Conservation (phyloP, 2,888 invertebrate species). For the Tribolium freemani region DNA sequence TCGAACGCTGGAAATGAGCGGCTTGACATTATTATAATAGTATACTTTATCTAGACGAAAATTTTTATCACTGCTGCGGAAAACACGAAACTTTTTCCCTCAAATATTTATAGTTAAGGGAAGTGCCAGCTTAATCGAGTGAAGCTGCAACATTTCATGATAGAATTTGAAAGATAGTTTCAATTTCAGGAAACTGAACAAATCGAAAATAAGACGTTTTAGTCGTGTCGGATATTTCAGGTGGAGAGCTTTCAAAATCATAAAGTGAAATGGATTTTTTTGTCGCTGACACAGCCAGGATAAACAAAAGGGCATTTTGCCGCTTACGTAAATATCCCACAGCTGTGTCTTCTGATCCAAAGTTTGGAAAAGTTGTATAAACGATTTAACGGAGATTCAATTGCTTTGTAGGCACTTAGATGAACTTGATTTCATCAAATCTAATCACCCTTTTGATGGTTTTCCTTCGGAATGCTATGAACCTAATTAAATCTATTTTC, state of each 20-base stretch:
- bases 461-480: not conserved
- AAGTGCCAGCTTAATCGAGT: not conserved
- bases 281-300: not conserved
- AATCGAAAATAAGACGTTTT: not conserved
- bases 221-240: not conserved
- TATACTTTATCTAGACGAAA: not conserved
- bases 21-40: not conserved
- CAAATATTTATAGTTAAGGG: not conserved
- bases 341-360: not conserved
- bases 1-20: not conserved
- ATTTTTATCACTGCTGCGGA: not conserved
- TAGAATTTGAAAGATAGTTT: not conserved
- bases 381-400: not conserved
- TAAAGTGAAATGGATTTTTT: not conserved
- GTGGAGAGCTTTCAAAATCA: not conserved
- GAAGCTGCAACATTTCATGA: not conserved
- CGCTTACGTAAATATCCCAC: not conserved
- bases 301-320: not conserved
- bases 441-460: not conserved
- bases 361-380: not conserved
- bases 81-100: not conserved
- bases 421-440: not conserved
- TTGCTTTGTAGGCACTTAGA: not conserved
- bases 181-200: not conserved
- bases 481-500: not conserved